Evolutionary conservation across 1,140 invertebrate species (phyloP), one percentile per base, ranked within the genome.

Genomic region (Pseudomyrmex dendroicus): DNA sequence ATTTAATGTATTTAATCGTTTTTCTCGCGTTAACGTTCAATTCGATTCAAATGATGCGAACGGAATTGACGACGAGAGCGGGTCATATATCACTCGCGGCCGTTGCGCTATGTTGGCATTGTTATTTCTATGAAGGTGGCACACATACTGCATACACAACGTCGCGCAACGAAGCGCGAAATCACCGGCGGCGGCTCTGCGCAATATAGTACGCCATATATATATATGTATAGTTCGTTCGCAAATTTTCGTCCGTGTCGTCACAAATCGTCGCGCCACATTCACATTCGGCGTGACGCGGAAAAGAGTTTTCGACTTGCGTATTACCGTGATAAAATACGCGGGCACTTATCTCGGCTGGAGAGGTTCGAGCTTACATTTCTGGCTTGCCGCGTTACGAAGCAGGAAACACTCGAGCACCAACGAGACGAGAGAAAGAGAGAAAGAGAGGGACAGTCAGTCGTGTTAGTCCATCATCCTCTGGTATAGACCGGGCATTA

Each of bases 301-400:
- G 59, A 22, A 56, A 77, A 86, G 62, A 87, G 64, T 63, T 35
- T 9, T 25, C 1, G 1, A 13, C 10, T 35, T 35, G 10, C 48
- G 10, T 57, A 80, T 87, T 73, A 87, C n/a, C 73, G 64, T 70
- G 85, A 82, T 77, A 83, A 86, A 77, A 66, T 17, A 72, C 54
- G 8, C 13, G 35, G 35, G 44, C 44, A 59, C 82, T 87, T 87
- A 84, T 48, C 68, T 62, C 25, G 67, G 64, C 68, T 7, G 35
- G 0, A 35, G 4, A 22, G 50, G 50, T 10, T 48, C 63, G 70
- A 52, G 13, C 10, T 22, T 12, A 35, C 44, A n/a, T 25, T 63
- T 80, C 62, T 61, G 46, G 46, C 8, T 76, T 10, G 67, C 52
- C 64, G n/a, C 22, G 59, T 64, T 62, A 74, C 82, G 73, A 63